These are phyloP conservation scores for Lepilemur septentrionalis DNA, from an alignment of 2,797 vertebrate species.

Conservation along the genomic window DNA sequence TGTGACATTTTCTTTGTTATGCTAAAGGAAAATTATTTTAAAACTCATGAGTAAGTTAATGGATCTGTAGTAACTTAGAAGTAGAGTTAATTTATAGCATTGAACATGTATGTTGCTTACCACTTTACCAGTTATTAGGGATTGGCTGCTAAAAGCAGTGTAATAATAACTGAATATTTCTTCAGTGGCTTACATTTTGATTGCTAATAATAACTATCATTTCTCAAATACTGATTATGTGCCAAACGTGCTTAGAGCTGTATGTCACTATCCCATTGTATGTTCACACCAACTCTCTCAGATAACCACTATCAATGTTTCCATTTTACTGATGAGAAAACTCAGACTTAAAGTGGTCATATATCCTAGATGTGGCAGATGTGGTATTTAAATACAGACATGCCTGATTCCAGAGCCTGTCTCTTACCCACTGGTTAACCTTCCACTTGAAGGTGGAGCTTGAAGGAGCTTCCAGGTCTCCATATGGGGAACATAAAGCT, in stretches of 20 bases:
- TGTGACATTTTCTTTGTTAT: background rate
- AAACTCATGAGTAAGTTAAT: background rate
- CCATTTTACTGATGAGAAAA: background rate
- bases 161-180: conserved; percentile 26
- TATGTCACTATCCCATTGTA: background rate
- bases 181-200: background rate
- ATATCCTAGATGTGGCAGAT: background rate
- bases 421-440: background rate
- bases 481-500: background rate
- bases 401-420: background rate
- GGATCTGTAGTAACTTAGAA: background rate
- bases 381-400: background rate
- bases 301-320: background rate
- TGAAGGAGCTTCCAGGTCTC: background rate
- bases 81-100: background rate
- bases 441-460: background rate
- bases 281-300: background rate
- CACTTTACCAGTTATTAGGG: background rate
- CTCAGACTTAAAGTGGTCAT: background rate
- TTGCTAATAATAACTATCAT: background rate
- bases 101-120: background rate
- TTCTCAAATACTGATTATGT: background rate
- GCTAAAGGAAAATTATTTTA: background rate
- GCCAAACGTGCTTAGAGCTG: background rate
- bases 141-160: background rate